These are phyloP conservation scores for Allolobophora icterica DNA, from an alignment of 2,888 invertebrate species.

Conservation along the genomic window DNA sequence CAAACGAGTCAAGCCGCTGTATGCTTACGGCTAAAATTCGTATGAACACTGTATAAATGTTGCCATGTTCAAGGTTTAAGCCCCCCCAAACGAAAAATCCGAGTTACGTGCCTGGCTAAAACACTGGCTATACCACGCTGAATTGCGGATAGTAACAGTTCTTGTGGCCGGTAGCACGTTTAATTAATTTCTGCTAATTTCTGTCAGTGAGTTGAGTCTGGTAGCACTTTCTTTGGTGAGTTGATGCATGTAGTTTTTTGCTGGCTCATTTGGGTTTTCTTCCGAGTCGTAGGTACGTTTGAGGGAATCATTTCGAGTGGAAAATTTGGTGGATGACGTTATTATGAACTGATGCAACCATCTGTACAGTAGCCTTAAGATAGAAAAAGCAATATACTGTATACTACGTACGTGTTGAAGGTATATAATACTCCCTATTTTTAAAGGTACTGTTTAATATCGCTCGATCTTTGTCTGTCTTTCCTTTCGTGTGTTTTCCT, in stretches of 20 bases:
- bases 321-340: not conserved
- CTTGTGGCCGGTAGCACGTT: not conserved
- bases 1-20: too few relatives aligned
- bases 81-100: too few relatives aligned
- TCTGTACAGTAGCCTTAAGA: conserved; percentile 17
- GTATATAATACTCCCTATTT: conserved; percentile 6
- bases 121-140: too few relatives aligned
- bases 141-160: not conserved
- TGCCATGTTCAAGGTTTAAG: too few relatives aligned
- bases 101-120: too few relatives aligned
- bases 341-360: not conserved
- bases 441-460: conserved; percentile 17
- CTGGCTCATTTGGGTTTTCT: not conserved
- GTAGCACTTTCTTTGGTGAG: not conserved
- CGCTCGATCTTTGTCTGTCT: not conserved
- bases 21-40: too few relatives aligned
- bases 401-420: not conserved
- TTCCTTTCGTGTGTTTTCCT: not conserved
- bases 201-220: not conserved
- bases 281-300: not conserved
- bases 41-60: too few relatives aligned
- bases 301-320: not conserved
- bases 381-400: not conserved
- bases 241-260: not conserved
- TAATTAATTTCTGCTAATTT: not conserved